These are phyloP conservation scores for Habrosyne pyritoides DNA, from an alignment of 2,888 invertebrate species.

Conservation along the genomic window DNA sequence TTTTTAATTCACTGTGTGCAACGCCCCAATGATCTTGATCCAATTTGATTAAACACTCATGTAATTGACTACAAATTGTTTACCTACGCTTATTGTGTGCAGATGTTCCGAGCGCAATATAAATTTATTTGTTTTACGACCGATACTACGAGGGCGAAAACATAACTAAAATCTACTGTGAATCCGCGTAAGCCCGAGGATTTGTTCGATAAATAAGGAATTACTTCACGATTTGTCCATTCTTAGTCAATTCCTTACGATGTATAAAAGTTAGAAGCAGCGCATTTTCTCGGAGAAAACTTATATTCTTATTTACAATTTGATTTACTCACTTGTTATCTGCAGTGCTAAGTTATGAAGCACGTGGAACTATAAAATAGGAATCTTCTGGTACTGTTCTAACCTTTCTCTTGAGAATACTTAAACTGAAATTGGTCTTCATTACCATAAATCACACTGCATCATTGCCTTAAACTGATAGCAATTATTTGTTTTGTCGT, in stretches of 20 bases:
- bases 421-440: not conserved
- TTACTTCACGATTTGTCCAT: not conserved
- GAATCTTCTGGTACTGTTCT: not conserved
- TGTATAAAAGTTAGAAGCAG: slow-evolving; percentile 35
- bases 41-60: slow-evolving; percentile 43
- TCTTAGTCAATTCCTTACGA: not conserved
- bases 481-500: slow-evolving; percentile 10
- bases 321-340: slow-evolving; percentile 24
- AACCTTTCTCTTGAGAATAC: not conserved
- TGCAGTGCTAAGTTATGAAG: slow-evolving; percentile 13
- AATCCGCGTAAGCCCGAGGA: slow-evolving; percentile 18
- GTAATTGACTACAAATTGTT: slow-evolving; percentile 17
- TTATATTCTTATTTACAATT: slow-evolving; percentile 31
- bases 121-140: slow-evolving; percentile 15
- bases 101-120: slow-evolving; percentile 13
- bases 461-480: not conserved
- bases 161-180: not conserved
- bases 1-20: slow-evolving; percentile 35
- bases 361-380: slow-evolving; percentile 15
- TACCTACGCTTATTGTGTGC: slow-evolving; percentile 22
- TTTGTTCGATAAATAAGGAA: slow-evolving; percentile 23
- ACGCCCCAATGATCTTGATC: slow-evolving; percentile 29
- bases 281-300: slow-evolving; percentile 26
- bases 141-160: not conserved
- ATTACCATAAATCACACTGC: not conserved